phyloP scores from a whole-genome alignment of 2,113 vertebrate species.

The Pyrgilauda ruficollis region DNA sequence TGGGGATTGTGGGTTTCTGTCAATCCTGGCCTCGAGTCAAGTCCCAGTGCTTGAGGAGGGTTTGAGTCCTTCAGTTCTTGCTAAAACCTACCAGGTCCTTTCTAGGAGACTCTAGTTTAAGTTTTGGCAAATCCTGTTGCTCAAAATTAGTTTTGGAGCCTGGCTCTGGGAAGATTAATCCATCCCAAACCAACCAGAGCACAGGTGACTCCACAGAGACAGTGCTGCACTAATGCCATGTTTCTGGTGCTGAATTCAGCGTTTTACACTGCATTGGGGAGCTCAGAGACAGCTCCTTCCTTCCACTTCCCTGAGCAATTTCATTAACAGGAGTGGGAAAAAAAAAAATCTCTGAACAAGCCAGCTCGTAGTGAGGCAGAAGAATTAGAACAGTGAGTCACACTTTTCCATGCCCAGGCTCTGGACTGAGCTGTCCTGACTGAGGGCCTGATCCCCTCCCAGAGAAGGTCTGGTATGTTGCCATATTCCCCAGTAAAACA shows the following conservation, averaged over 20 bases:
- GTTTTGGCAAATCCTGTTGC: neutral
- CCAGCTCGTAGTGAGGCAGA: neutral
- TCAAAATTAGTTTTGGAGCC: neutral
- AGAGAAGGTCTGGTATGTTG: neutral
- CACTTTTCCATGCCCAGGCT: neutral
- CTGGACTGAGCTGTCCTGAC: neutral
- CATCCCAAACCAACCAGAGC: neutral
- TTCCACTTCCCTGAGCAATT: neutral
- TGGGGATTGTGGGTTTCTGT: neutral
- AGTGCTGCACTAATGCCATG: accelerated
- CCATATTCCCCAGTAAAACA: neutral
- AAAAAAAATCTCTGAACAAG: neutral
- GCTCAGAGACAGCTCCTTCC: neutral
- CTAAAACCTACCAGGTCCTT: neutral
- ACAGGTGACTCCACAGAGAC: neutral
- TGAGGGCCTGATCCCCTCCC: accelerated
- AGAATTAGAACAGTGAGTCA: neutral
- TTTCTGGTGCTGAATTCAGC: neutral
- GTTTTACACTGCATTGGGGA: accelerated
- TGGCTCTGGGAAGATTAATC: neutral
- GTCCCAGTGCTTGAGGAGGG: neutral
- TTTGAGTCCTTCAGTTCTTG: neutral
- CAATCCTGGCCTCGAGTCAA: neutral
- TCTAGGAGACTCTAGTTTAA: neutral
- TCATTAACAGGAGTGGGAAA: neutral